phyloP scores from a whole-genome alignment of 2,113 vertebrate genomes.

The Rhabdomys dilectus region DNA sequence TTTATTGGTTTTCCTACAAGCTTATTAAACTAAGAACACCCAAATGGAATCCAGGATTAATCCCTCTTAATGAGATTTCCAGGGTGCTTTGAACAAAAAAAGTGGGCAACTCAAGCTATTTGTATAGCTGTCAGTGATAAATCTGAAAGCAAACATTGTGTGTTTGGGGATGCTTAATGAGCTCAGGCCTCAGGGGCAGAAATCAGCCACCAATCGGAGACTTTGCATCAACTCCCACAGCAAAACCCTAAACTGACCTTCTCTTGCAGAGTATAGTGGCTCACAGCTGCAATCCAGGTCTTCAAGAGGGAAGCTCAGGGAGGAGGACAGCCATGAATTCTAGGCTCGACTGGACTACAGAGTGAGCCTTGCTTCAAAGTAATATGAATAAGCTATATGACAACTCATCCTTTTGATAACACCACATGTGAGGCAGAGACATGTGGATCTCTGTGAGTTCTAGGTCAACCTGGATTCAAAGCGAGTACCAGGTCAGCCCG shows the following conservation, averaged over 20 bases:
- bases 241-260: background rate
- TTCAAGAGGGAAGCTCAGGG: too few species aligned
- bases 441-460: background rate
- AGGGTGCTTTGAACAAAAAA: conserved; percentile 62
- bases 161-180: background rate
- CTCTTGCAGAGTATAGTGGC: background rate
- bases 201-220: conserved; percentile 45
- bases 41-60: conserved; percentile 52
- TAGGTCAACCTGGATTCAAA: background rate
- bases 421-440: background rate
- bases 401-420: background rate
- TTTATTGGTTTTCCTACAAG: conserved; percentile 58
- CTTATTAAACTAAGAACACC: conserved; percentile 56
- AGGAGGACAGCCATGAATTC: background rate
- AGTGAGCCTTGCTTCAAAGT: background rate
- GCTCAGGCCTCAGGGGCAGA: background rate
- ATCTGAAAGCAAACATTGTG: conserved; percentile 21
- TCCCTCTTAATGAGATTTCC: conserved; percentile 61
- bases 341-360: background rate
- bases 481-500: background rate
- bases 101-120: conserved; percentile 42
- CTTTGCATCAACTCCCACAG: background rate
- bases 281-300: background rate
- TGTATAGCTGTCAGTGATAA: conserved; percentile 42
- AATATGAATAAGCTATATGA: too few species aligned